These are phyloP conservation scores for Hemicrepidius hirtus DNA, from an alignment of 2,888 invertebrate species.

Conservation along the genomic window DNA sequence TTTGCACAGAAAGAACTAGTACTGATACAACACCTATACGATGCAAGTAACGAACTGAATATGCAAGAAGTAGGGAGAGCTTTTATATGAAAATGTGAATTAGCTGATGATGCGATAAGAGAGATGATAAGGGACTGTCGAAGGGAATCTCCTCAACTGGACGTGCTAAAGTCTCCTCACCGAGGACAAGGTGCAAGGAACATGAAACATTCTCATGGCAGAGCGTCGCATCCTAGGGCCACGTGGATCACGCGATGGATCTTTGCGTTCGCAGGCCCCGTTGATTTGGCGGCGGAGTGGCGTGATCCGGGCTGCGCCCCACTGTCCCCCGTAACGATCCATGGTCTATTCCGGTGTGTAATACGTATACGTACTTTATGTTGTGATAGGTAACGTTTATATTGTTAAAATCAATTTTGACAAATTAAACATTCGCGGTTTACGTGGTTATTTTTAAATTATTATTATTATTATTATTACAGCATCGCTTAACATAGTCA, in stretches of 20 bases:
- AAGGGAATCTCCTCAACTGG: constrained; percentile 24
- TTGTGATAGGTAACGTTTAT: constrained; percentile 26
- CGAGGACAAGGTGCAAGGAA: constrained; percentile 42
- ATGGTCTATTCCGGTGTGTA: constrained; percentile 22
- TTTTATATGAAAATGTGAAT: constrained; percentile 35
- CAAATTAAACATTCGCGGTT: too few species aligned
- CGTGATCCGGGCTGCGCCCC: constrained; percentile 46
- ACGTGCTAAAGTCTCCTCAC: constrained; percentile 24
- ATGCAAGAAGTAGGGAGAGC: constrained; percentile 23
- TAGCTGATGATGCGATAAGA: constrained; percentile 26
- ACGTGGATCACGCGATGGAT: constrained; percentile 54
- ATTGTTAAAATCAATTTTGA: too few species aligned
- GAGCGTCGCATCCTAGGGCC: constrained; percentile 42
- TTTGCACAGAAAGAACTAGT: too few species aligned
- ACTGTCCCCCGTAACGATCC: constrained; percentile 32
- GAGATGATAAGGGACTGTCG: constrained; percentile 4
- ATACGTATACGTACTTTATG: not conserved
- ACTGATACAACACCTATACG: not conserved
- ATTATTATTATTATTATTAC: too few species aligned
- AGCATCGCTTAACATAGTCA: too few species aligned
- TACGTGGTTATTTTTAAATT: too few species aligned
- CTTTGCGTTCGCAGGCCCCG: constrained; percentile 46
- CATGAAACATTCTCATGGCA: constrained; percentile 45
- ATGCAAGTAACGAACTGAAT: not conserved
- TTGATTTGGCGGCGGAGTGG: constrained; percentile 54